Conservation (phyloP, 2,888 invertebrate species). For the Parthenolecanium corni region DNA sequence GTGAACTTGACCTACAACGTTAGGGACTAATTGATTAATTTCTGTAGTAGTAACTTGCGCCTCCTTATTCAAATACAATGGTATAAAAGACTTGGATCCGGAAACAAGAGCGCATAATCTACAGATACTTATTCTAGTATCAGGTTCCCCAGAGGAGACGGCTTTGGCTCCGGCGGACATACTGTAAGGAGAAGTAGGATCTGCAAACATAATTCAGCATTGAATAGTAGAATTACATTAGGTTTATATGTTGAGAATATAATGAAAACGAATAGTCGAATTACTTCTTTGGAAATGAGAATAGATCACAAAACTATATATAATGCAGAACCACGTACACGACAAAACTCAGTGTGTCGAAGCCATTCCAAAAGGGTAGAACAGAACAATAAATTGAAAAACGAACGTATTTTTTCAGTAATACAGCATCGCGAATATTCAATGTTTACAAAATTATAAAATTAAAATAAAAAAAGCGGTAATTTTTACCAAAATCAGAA, state of each 20-base stretch:
- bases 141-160: neutral
- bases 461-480: neutral
- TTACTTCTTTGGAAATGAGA: neutral
- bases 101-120: slow-evolving; percentile 9
- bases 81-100: neutral
- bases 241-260: neutral
- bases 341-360: no score
- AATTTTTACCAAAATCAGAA: neutral
- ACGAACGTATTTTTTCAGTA: no score
- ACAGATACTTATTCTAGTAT: neutral
- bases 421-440: neutral
- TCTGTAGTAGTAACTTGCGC: slow-evolving; percentile 1
- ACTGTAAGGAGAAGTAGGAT: neutral
- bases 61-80: neutral
- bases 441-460: neutral
- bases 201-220: neutral
- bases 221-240: no score
- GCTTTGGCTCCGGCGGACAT: neutral
- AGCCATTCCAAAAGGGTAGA: no score
- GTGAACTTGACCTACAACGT: neutral
- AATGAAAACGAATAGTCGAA: neutral
- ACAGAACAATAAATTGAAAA: no score
- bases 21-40: slow-evolving; percentile 11
- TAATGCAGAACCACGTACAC: no score
- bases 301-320: neutral